These are phyloP conservation scores for Rotaria socialis DNA, from an alignment of 2,888 invertebrate genomes.

Conservation along the genomic window DNA sequence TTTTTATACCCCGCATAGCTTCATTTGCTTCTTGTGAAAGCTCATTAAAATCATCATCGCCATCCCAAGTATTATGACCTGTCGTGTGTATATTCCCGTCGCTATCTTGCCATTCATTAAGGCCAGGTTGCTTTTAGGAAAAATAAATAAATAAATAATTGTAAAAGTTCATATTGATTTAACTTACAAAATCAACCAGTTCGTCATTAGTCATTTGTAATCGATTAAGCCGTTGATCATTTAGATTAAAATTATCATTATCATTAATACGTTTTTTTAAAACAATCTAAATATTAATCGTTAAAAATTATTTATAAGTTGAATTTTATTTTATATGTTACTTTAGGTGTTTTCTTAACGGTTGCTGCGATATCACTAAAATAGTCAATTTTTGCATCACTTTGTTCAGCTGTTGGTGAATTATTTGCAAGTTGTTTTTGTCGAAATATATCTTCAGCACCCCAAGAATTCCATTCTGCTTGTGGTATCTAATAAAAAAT, in stretches of 20 bases:
- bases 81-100: not conserved
- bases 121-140: not conserved
- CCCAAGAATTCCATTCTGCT: conserved; percentile 11
- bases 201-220: not conserved
- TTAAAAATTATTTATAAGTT: not conserved
- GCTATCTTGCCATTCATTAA: not conserved
- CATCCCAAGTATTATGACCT: not conserved
- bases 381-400: not conserved
- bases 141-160: not conserved
- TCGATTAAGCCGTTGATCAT: not conserved
- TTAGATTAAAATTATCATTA: not conserved
- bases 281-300: not conserved
- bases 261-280: not conserved
- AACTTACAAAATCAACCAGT: not conserved
- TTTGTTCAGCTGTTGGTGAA: not conserved
- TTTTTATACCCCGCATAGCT: not conserved
- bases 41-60: not conserved
- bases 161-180: not conserved
- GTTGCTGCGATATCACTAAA: conserved; percentile 1
- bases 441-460: not conserved
- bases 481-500: not conserved
- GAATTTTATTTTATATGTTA: not conserved
- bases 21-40: not conserved
- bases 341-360: not conserved
- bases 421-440: not conserved